phyloP scores from a whole-genome alignment of 1,140 invertebrate genomes.

The Papilio xuthus region DNA sequence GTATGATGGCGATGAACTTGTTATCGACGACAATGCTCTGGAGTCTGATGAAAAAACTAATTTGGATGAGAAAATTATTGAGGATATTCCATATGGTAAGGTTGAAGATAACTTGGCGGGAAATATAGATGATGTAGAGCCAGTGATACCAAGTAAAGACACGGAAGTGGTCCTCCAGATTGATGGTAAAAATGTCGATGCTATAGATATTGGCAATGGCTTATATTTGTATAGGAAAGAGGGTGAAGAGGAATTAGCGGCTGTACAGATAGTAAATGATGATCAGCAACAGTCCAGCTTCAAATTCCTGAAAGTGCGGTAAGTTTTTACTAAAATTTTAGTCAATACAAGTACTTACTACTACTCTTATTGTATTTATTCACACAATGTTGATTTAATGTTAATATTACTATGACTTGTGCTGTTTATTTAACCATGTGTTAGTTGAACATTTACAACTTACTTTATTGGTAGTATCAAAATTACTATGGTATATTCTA shows the following conservation, averaged over 20 bases:
- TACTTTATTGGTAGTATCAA: not conserved
- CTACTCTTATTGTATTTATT: not conserved
- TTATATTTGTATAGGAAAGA: constrained; percentile 77
- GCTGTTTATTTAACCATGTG: not conserved
- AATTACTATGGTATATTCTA: not conserved
- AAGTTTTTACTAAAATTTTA: constrained; percentile 41
- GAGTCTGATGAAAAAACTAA: constrained; percentile 60
- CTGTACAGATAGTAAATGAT: constrained; percentile 74
- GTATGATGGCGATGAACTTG: constrained; percentile 77
- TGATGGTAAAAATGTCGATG: constrained; percentile 79
- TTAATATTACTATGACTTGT: not conserved
- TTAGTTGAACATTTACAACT: not conserved
- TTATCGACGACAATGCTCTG: constrained; percentile 75
- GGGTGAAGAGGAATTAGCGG: constrained; percentile 72
- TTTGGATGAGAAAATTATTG: constrained; percentile 46
- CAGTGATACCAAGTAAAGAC: constrained; percentile 61
- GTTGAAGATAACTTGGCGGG: constrained; percentile 40
- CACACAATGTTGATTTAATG: not conserved
- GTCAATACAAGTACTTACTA: no score
- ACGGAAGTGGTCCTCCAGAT: constrained; percentile 77
- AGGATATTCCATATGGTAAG: constrained; percentile 46
- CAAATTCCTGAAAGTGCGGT: constrained; percentile 80
- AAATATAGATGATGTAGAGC: constrained; percentile 52
- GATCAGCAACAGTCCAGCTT: constrained; percentile 69
- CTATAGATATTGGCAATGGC: constrained; percentile 78